Evolutionary conservation across 1,140 invertebrate genomes (phyloP).

Genomic region (Atopsyche davidsoni): DNA sequence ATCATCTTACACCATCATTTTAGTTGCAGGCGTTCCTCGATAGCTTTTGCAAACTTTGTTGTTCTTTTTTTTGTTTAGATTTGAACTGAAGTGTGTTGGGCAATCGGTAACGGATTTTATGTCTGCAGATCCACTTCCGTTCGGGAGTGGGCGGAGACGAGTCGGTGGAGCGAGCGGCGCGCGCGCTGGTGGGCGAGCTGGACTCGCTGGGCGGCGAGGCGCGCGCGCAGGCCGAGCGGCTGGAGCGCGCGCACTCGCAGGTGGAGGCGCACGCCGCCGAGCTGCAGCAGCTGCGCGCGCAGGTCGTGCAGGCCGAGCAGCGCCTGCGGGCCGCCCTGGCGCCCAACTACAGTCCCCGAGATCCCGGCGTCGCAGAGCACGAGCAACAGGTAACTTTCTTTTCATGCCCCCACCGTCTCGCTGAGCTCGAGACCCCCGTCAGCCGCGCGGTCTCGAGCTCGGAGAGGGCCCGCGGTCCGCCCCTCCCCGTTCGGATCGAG

Average conservation of each 20-base stretch:
- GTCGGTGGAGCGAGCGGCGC: slow-evolving; percentile 65
- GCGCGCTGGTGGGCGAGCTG: slow-evolving; percentile 61
- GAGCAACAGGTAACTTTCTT: slow-evolving; percentile 86
- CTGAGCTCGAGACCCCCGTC: not conserved
- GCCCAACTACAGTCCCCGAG: slow-evolving; percentile 73
- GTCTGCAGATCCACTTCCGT: slow-evolving; percentile 73
- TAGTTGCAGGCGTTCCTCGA: no score
- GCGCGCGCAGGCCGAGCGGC: slow-evolving; percentile 61
- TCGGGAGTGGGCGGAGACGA: slow-evolving; percentile 74
- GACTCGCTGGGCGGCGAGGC: slow-evolving; percentile 60
- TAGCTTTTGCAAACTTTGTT: no score
- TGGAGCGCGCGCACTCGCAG: slow-evolving; percentile 76
- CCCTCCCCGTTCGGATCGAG: not conserved
- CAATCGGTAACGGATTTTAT: slow-evolving; percentile 1
- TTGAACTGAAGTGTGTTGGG: not conserved
- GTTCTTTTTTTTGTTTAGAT: not conserved
- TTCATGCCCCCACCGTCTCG: slow-evolving; percentile 3
- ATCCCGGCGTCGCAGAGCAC: slow-evolving; percentile 74
- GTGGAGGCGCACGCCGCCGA: slow-evolving; percentile 85
- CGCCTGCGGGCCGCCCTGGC: slow-evolving; percentile 73
- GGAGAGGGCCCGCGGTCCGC: not conserved
- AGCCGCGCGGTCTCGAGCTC: not conserved
- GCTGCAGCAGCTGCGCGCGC: slow-evolving; percentile 74
- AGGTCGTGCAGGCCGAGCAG: slow-evolving; percentile 80
- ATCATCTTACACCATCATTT: no score